Evolutionary conservation across 2,888 invertebrate species (phyloP).

Genomic region (Schrankia costaestrigalis): DNA sequence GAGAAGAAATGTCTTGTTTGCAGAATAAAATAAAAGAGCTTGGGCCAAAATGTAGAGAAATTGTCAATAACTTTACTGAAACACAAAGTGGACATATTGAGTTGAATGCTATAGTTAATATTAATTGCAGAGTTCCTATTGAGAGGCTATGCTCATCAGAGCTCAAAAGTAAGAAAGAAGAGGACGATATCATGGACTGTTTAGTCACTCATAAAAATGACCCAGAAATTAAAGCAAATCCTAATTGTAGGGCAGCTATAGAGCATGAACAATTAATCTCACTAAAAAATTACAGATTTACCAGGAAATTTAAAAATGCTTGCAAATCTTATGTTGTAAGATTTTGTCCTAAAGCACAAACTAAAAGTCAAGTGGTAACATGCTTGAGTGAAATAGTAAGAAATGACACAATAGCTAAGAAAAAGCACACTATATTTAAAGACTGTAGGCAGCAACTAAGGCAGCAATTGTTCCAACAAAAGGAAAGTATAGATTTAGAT

Average conservation of each 20-base stretch:
- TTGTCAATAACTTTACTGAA: conserved; percentile 92
- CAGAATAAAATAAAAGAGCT: conserved; percentile 90
- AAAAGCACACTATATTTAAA: conserved; percentile 89
- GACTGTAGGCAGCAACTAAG: conserved; percentile 95
- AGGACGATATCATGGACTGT: conserved; percentile 96
- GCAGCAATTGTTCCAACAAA: conserved; percentile 94
- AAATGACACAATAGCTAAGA: conserved; percentile 90
- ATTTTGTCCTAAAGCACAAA: conserved; percentile 85
- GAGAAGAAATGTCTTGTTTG: conserved; percentile 95
- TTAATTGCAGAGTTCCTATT: conserved; percentile 90
- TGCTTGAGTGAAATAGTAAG: conserved; percentile 95
- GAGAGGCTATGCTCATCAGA: conserved; percentile 87
- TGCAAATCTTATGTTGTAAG: conserved; percentile 90
- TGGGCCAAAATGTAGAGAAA: conserved; percentile 85
- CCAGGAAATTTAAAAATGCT: conserved; percentile 96
- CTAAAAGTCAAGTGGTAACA: conserved; percentile 88
- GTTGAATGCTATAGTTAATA: conserved; percentile 92
- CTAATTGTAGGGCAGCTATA: conserved; percentile 94
- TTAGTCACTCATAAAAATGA: conserved; percentile 95
- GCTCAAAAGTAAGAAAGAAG: conserved; percentile 85
- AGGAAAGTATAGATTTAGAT: conserved; percentile 93
- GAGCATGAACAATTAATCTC: conserved; percentile 98
- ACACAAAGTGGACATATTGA: conserved; percentile 93
- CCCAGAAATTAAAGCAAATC: conserved; percentile 86
- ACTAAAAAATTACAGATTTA: conserved; percentile 95